phyloP scores from a whole-genome alignment of 2,113 vertebrate genomes.

The Podarcis cretensis region DNA sequence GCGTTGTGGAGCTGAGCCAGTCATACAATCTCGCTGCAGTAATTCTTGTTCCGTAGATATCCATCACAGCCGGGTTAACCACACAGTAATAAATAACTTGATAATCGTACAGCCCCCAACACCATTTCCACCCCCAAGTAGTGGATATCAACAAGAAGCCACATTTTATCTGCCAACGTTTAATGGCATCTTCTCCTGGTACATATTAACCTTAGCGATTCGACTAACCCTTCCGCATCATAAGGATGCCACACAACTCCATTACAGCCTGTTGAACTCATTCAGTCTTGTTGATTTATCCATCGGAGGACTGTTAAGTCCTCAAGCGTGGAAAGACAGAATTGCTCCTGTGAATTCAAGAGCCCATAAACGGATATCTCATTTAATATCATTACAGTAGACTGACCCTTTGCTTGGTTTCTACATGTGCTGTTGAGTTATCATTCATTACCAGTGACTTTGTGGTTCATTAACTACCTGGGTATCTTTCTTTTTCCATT shows the following conservation, averaged over 20 bases:
- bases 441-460: constrained; percentile 31
- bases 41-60: neutral
- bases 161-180: constrained; percentile 2
- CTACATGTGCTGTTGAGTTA: neutral
- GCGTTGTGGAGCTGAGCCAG: neutral
- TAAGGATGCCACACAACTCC: neutral
- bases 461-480: constrained; percentile 22
- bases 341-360: constrained; percentile 37
- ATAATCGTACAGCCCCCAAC: accelerated
- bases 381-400: constrained; percentile 56
- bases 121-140: accelerated
- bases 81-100: neutral
- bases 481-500: constrained; percentile 13
- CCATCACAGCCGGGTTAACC: constrained; percentile 1
- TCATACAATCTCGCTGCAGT: too few species aligned
- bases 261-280: neutral
- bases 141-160: neutral
- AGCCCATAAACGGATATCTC: neutral
- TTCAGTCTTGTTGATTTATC: constrained; percentile 33
- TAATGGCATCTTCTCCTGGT: neutral
- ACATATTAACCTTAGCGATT: constrained; percentile 17
- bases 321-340: neutral
- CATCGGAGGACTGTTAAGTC: neutral
- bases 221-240: neutral
- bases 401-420: constrained; percentile 47